Base-by-base conservation (phyloP, 1,140 invertebrate genomes). In the Sitophilus oryzae region DNA sequence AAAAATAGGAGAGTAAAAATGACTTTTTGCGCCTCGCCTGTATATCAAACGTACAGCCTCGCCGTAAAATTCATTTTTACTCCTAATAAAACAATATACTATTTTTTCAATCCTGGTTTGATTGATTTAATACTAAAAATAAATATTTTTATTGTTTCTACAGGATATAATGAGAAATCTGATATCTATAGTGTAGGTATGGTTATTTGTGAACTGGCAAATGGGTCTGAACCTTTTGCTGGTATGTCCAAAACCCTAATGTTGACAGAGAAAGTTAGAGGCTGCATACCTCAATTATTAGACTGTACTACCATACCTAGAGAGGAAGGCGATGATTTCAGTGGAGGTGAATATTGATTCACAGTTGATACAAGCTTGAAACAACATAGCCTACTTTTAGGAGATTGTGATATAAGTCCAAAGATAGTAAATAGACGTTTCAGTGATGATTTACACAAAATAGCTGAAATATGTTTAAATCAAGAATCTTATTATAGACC, bases 121-220 rank as follows among this genome's bases (percentile, higher is more conserved):
- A 2, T 9, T 15, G 10, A 40, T n/a, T 6, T 16, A 5, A n/a
- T 38, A 10, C 3, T 49, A 20, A 19, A 37, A 6, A 11, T 1
- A n/a, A 34, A 9, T 44, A 41, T 5, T 35, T 45, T 30, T 9
- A 22, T 14, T 4, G 21, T 34, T 19, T 11, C 63, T 65, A 40
- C 79, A 61, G 92, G 93, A 6, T 95, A 94, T 66, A 87, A 89
- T 68, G 84, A 87, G 66, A 88, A 88, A 63, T 91, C 89, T 2
- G 93, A 96, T 73, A 85, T 93, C 21, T 95, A 96, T 65, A 94
- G 91, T 60, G 59, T 94, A 42, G 93, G 93, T 25, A 87, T 95
- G 52, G 80, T 88, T 11, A 82, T 86, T 34, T 95, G 91, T 75
- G 92, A 95, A 75, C 70, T 96, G 57, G 91, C 85, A 19, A 96